phyloP scores from a whole-genome alignment of 2,113 vertebrate species.

The Agelaius tricolor region DNA sequence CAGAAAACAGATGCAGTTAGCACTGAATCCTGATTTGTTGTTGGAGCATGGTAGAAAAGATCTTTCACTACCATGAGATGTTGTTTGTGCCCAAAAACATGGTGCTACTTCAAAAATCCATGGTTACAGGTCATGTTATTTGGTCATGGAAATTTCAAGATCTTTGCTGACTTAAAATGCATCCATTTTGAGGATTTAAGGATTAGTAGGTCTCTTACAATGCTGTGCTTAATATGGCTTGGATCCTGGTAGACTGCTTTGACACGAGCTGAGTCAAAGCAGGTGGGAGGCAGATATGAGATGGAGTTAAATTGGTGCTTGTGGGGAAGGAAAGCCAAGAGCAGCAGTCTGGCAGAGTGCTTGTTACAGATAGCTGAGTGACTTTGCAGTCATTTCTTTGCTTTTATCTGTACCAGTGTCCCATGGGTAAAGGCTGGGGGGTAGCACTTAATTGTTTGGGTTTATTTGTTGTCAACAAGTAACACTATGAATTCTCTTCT shows the following conservation, averaged over 20 bases:
- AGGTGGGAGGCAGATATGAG: background rate
- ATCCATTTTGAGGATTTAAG: background rate
- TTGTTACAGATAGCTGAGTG: background rate
- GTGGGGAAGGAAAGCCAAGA: background rate
- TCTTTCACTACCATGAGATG: background rate
- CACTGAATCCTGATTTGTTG: background rate
- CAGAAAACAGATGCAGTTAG: background rate
- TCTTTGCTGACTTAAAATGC: background rate
- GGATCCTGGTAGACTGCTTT: background rate
- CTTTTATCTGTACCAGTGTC: background rate
- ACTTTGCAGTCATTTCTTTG: background rate
- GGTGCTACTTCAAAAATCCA: background rate
- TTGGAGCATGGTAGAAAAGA: background rate
- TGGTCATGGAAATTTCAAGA: background rate
- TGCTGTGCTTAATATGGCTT: background rate
- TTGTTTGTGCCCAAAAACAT: background rate
- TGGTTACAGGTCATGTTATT: background rate
- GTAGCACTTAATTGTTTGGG: conserved; percentile 6
- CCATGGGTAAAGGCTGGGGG: background rate
- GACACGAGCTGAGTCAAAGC: background rate
- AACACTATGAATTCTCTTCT: background rate
- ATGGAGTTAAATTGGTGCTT: background rate
- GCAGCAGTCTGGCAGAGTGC: background rate
- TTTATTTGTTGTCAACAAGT: conserved; percentile 25
- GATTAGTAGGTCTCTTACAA: background rate